Evolutionary conservation across 1,140 invertebrate genomes (phyloP), one percentile per base, ranked within the genome.

Genomic region (Tetramorium parvispinum): DNA sequence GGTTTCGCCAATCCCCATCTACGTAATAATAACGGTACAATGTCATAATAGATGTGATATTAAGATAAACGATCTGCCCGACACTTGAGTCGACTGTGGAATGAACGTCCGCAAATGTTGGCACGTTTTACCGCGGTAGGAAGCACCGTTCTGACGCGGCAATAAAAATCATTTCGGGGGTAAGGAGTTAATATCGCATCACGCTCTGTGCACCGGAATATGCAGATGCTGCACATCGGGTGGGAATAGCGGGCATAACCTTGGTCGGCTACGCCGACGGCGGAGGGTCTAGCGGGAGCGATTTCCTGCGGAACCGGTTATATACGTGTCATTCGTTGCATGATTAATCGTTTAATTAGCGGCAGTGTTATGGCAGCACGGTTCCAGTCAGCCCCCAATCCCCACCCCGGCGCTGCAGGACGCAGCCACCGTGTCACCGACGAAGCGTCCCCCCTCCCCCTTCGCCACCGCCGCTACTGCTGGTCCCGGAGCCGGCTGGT

Each of bases 271-370:
- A 71, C 63, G 85, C 71, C 85, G 63, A 65, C 70, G 76, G 73
- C 75, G 63, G 61, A 78, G 68, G 85, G 82, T 87, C 88, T 88
- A 91, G 87, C 90, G 90, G 91, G 87, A 86, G 87, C 85, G 88
- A 88, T 91, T 92, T 87, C 87, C 86, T 90, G 91, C 90, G 89
- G 79, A 92, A 92, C 91, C 92, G 88, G 91, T 93, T 94, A 91
- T 91, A 87, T 91, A 90, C 91, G 91, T 94, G 94, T 94, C 94
- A 92, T 94, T 94, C 93, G 93, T 91, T 93, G 91, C 92, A 95
- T 95, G 94, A 95, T 95, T 95, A 95, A 95, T 95, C 93, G 94
- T 94, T 95, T 95, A 95, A 95, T 95, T 94, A 95, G 93, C 92
- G 93, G 92, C 93, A 92, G 89, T 94, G 93, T 95, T 94, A 94